phyloP scores from a whole-genome alignment of 2,797 vertebrate species.

The Rhinatrema bivittatum region DNA sequence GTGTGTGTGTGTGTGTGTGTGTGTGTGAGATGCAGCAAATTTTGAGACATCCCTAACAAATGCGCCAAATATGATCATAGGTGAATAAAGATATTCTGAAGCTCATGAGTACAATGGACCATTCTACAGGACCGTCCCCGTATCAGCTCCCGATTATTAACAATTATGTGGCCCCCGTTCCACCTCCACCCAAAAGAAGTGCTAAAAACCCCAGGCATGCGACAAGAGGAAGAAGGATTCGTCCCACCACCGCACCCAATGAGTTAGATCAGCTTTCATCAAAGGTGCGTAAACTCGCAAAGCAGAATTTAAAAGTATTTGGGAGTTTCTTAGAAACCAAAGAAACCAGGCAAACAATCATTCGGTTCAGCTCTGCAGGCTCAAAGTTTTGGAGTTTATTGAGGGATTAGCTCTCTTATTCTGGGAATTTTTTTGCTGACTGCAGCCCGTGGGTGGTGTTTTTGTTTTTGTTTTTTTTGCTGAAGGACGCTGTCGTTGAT shows the following conservation, averaged over 20 bases:
- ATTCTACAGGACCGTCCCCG: slow-evolving; percentile 45
- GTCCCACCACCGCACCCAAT: slow-evolving; percentile 57
- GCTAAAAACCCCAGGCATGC: slow-evolving; percentile 19
- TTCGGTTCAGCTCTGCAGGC: too few species aligned
- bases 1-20: too few species aligned
- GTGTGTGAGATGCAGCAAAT: too few species aligned
- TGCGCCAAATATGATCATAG: slow-evolving; percentile 36
- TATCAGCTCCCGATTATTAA: slow-evolving; percentile 71
- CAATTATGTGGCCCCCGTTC: slow-evolving; percentile 61
- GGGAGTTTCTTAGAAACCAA: not conserved
- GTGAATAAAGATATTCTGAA: slow-evolving; percentile 45
- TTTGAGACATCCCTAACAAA: too few species aligned
- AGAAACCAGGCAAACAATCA: too few species aligned
- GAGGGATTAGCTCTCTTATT: too few species aligned
- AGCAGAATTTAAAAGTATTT: not conserved
- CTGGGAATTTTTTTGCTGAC: too few species aligned
- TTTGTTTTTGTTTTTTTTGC: too few species aligned
- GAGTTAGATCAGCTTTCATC: slow-evolving; percentile 30
- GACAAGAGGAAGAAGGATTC: slow-evolving; percentile 55
- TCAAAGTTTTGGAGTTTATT: too few species aligned
- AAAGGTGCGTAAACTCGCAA: slow-evolving; percentile 40
- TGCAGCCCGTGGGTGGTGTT: too few species aligned
- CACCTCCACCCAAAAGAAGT: slow-evolving; percentile 55
- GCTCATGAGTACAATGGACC: slow-evolving; percentile 36
- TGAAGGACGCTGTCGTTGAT: too few species aligned